Evolutionary conservation across 2,797 vertebrate species (phyloP), one percentile per base, ranked within the genome.

Genomic region (Acestrorhynchus altus): DNA sequence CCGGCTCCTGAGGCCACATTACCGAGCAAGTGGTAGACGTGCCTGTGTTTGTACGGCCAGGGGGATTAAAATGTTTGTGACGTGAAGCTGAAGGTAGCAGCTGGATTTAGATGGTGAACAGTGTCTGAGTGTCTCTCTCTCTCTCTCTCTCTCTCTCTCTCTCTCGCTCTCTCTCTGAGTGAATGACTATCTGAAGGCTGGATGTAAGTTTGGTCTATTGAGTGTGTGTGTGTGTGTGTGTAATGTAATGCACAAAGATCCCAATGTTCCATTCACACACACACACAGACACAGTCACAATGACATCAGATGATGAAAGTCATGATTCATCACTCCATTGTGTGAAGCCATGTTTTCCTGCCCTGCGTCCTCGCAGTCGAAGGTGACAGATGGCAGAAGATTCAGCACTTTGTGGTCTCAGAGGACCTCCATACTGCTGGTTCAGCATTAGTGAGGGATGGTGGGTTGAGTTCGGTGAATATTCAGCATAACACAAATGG

Each of bases 1-100:
- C 70, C 52, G 68, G 67, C 68, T 69, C 74, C 76, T 59, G 61
- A 69, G 60, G 9, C 47, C 24, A 13, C 63, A 40, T 68, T 69
- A 47, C 39, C 31, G 39, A 28, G 16, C 13, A n/a, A 22, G 9
- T 59, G 35, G 10, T 78, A 52, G 75, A 74, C 52, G 39, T 12
- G 57, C 35, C 80, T 80, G 24, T 86, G 18, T 63, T 63, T 40
- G 10, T 8, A 18, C 60, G n/a, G 52, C 24, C 22, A 59, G 46
- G 15, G 22, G 44, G 22, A 31, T 20, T 16, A 40, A 52, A 60
- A 57, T 42, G 57, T 28, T 61, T 71, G 66, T 52, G 31, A 52
- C 1, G 66, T 54, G 44, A 59, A n/a, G 8, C 61, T 75, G 49
- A 42, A 77, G 52, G 52, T 76, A 26, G 31, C 42, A 26, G 42